Base-by-base conservation (phyloP, 1,140 invertebrate genomes). In the Holcopasites calliopsidis region DNA sequence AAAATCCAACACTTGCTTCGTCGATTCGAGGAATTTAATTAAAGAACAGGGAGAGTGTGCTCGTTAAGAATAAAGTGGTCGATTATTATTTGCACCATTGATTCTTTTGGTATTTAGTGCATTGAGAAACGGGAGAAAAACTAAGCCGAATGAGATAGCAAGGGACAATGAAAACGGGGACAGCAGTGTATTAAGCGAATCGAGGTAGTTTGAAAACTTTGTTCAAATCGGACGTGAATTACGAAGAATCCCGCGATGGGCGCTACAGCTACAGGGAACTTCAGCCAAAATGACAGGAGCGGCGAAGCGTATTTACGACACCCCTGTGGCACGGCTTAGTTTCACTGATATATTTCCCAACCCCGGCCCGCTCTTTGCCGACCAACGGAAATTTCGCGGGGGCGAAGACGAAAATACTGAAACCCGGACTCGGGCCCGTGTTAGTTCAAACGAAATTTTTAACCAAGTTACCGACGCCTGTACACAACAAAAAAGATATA, bases 201-300 rank as follows among this genome's bases (percentile, higher is more conserved):
- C 82, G 82, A n/a, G 47, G 33, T 65, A 70, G 76, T 83, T 83
- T 21, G 35, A 66, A 57, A 83, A 83, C 76, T 83, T 83, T 69
- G 80, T 79, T 82, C 69, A 72, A 83, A 83, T 83, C 82, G 76
- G 68, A 79, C 79, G 82, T 83, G 80, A 83, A 83, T 83, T 83
- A 83, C 83, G 82, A 83, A 83, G 38, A 70, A 71, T 70, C 60
- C 70, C 76, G 49, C n/a, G n/a, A 40, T 52, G 80, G 76, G 70
- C 47, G 44, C 35, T 66, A 28, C 38, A 72, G 35, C 82, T 83
- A 57, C 42, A 49, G 82, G 72, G 80, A 73, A 38, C 54, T 64
- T 62, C 50, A 54, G 35, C 18, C 28, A 61, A 75, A n/a, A 60
- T 69, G 77, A 83, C 76, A 66, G 61, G n/a, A 73, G 35, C 65